Evolutionary conservation across 2,797 vertebrate genomes (phyloP), one percentile per base, ranked within the genome.

Genomic region (Peromyscus nudipes): DNA sequence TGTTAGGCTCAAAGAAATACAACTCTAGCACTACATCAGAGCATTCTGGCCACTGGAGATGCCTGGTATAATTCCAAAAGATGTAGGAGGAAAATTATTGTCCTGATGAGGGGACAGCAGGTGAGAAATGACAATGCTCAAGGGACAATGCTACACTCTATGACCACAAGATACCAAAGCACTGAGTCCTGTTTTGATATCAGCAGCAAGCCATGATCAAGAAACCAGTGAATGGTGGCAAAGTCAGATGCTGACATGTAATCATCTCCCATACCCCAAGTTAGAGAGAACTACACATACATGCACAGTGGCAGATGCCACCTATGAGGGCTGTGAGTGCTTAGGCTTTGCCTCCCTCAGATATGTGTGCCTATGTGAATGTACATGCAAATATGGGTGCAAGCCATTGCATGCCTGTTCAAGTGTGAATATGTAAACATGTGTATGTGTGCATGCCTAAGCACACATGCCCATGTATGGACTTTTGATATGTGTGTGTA

Each of bases 231-330:
- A n/a, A 37, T 0, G 23, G 60, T 49, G 40, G 57, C 46, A 27
- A 27, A 92, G 62, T 40, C 75, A 57, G 10, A 69, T 55, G 7
- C 49, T 25, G 1, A 27, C 37, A 8, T 25, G 13, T 37, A 13
- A 52, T n/a, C 31, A 29, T 46, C 17, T 31, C 55, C 25, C 0
- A 4, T 25, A 55, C 23, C 10, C 65, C 6, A 4, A 37, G 12
- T 29, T 2, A 25, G 14, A 49, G 65, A 31, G 23, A n/a, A 8
- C 2, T 0, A 0, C 14, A 11, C 0, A 9, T 0, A 0, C 1
- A 40, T 19, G 13, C 9, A 19, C 9, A 34, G 57, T 13, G 9
- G 83, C 29, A 2, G n/a, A 5, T 4, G 31, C 46, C 21, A 17
- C 73, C 5, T 19, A 29, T 3, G 16, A 52, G 43, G 73, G 23